Base-by-base conservation (phyloP, 2,113 vertebrate species). In the Pantherophis guttatus region DNA sequence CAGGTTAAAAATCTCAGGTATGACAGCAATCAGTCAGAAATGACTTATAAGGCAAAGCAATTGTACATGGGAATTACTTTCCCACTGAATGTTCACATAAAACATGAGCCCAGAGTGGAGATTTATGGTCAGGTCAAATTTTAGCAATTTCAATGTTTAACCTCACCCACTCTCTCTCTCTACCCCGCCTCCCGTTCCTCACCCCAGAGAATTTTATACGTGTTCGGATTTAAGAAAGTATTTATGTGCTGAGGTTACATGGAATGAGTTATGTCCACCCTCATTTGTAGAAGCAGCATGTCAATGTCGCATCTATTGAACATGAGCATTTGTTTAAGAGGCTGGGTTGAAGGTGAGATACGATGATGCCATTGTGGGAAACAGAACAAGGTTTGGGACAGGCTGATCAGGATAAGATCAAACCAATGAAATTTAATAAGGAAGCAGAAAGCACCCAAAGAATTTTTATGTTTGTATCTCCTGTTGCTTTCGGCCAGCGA, bases 141-240 rank as follows among this genome's bases (percentile, higher is more conserved):
- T 95, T 90, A 92, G 75, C 92, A 92, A 50, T 90, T 10, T 17
- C 53, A 91, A 0, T 2, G 26, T 86, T 95, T 94, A 93, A 93
- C 86, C 85, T 94, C 89, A 87, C 17, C 88, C 48, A 24, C 11
- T 29, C 15, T 44, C 53, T 3, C 44, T 3, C 44, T 24, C 54
- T 21, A 39, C n/a, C n/a, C 70, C 2, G 33, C 70, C 70, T 81
- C 54, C 15, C 2, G 0, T 39, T 50, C 44, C 26, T 59, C 70
- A 90, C 86, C 44, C 85, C 91, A 81, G 19, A 86, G 58, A 93
- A 65, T 23, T 93, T 91, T 23, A 21, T 13, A 44, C 70, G 50
- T 92, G 81, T 88, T 96, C 90, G 91, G 85, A 87, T 91, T 92
- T 58, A n/a, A 94, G 90, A 94, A 96, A 93, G 94, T 93, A 93